Base-by-base conservation (phyloP, 2,888 invertebrate species). In the Euzophera pinguis region DNA sequence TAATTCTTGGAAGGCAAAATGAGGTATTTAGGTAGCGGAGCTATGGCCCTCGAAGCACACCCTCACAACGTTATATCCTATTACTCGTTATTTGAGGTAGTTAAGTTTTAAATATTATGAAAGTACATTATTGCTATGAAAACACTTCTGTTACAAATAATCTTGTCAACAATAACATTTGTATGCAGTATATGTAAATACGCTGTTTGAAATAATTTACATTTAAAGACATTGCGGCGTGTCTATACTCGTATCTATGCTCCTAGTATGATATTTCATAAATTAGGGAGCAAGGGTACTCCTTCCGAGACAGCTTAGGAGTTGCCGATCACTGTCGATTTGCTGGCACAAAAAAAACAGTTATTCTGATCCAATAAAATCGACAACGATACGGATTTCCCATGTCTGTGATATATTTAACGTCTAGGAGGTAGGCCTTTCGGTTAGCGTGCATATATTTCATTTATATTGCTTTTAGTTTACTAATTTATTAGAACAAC, bases 61-160 rank as follows among this genome's bases (percentile, higher is more conserved):
- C 68, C 53, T 69, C 76, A 76, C 73, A 78, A 72, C 78, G 71
- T 72, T 70, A 67, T 61, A 69, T 65, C 64, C 73, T 83, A 84
- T 78, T 76, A 84, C 80, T 80, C 79, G 79, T 82, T 81, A 83
- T 67, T 76, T 89, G 89, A 90, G 89, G 89, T 90, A 90, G 89
- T 81, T 87, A 69, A 75, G 84, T 89, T 88, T 71, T 84, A 75
- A 69, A 73, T 72, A 78, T 78, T 79, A 76, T 80, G 72, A 76
- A 74, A 80, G 72, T 71, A 69, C 68, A 67, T 76, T 80, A 86
- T 81, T 86, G 80, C 82, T 85, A 85, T 80, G 72, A 77, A 73
- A 79, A 81, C 67, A 79, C 76, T 78, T 76, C 75, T 74, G 79
- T 81, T 71, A 84, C 75, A 83, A 71, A 53, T 70, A 67, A 74